Evolutionary conservation across 2,888 invertebrate genomes (phyloP).

Genomic region (Conchocele bisecta): DNA sequence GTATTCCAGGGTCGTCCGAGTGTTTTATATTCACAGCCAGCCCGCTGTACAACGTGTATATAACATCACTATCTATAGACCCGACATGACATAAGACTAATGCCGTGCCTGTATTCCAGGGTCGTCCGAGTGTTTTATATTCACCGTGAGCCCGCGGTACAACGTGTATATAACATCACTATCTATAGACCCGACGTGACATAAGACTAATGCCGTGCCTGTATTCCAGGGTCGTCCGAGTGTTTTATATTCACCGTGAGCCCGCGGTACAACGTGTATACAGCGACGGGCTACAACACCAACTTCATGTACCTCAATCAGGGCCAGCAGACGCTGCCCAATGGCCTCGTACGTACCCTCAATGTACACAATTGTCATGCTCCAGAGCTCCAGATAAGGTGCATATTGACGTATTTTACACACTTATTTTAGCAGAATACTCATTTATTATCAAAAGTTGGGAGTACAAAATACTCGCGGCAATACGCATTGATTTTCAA

Average conservation of each 20-base stretch:
- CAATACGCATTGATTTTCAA: no score
- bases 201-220: background rate
- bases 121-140: background rate
- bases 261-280: conserved; percentile 91
- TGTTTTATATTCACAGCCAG: background rate
- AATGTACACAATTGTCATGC: no score
- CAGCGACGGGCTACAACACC: conserved; percentile 91
- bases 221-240: conserved; percentile 86
- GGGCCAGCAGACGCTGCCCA: conserved; percentile 96
- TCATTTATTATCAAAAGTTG: no score
- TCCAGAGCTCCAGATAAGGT: no score
- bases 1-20: background rate
- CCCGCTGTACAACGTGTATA: background rate
- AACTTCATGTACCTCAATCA: conserved; percentile 96
- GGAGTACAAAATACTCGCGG: no score
- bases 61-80: background rate
- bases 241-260: conserved; percentile 93
- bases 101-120: background rate
- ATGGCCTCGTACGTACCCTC: conserved; percentile 89
- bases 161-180: background rate
- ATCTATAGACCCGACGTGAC: background rate
- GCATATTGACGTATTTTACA: no score
- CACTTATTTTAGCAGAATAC: no score
- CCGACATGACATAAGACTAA: background rate
- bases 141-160: background rate